These are phyloP conservation scores for Ectemnius lituratus DNA, from an alignment of 2,888 invertebrate genomes.

Conservation along the genomic window DNA sequence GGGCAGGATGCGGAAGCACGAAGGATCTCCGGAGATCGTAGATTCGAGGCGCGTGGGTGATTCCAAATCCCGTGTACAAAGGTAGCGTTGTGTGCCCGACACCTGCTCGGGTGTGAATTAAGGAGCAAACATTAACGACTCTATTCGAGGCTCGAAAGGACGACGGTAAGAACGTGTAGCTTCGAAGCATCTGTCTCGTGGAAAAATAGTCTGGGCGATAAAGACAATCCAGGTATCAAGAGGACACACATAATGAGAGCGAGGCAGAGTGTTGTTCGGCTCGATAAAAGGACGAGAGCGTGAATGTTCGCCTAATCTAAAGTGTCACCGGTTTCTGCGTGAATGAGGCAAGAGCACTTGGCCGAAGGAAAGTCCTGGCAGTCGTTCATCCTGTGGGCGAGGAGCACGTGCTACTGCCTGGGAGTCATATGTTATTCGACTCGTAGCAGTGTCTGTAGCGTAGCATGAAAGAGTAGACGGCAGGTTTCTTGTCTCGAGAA, in stretches of 20 bases:
- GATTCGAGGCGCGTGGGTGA: slow-evolving; percentile 65
- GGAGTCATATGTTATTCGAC: not conserved
- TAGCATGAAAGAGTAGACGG: slow-evolving; percentile 16
- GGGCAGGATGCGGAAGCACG: slow-evolving; percentile 68
- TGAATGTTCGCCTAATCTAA: not conserved
- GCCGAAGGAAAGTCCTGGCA: no score
- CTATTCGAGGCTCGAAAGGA: not conserved
- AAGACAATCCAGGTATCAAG: no score
- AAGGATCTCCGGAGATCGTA: slow-evolving; percentile 53
- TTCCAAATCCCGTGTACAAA: slow-evolving; percentile 56
- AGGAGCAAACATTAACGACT: slow-evolving; percentile 19
- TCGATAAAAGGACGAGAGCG: not conserved
- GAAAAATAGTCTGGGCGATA: not conserved
- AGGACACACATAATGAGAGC: no score
- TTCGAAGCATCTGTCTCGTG: not conserved
- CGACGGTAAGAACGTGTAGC: not conserved
- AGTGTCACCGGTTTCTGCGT: not conserved
- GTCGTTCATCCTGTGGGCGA: not conserved
- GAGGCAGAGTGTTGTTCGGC: not conserved
- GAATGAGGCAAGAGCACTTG: no score
- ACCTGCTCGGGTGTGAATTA: slow-evolving; percentile 67
- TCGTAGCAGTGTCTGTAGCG: not conserved
- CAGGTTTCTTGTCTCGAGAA: slow-evolving; percentile 15
- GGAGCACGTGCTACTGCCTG: not conserved
- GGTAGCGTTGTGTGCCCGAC: slow-evolving; percentile 58